A percentile compares a stretch with the other conserved stretches of the same genome.
Evolutionary conservation across 2,797 vertebrate species (phyloP).

Genomic region (Pipistrellus pipistrellus): DNA sequence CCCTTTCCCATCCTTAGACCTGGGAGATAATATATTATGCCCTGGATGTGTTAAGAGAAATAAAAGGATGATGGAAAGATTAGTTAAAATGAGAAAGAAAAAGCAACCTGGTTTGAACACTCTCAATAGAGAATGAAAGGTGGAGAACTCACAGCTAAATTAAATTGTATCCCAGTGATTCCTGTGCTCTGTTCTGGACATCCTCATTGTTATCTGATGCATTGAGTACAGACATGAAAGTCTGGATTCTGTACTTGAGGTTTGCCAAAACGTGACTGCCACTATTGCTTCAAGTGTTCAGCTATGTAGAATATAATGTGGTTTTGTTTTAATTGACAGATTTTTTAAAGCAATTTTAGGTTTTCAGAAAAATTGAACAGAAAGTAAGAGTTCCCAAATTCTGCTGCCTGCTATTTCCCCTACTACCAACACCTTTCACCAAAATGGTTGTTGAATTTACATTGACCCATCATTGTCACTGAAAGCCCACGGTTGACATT

Average conservation of each 20-base stretch:
- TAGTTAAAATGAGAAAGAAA: neutral
- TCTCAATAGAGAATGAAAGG: neutral
- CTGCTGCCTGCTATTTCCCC: too few relatives aligned
- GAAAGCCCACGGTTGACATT: too few relatives aligned
- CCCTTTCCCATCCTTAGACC: too few relatives aligned
- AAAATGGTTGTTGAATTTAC: too few relatives aligned
- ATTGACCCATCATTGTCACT: too few relatives aligned
- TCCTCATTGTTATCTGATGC: neutral
- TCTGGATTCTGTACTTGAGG: neutral
- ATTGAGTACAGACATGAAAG: neutral
- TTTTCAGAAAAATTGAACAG: too few relatives aligned
- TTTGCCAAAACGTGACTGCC: neutral
- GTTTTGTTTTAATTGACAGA: too few relatives aligned
- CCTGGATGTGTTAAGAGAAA: conserved; percentile 52
- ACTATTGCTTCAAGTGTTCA: neutral
- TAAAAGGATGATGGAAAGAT: conserved; percentile 59
- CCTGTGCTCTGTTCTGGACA: neutral
- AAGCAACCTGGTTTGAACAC: neutral
- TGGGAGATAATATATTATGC: neutral
- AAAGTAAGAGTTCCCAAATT: too few relatives aligned
- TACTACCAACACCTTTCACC: too few relatives aligned
- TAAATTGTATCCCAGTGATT: neutral
- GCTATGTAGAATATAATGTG: too few relatives aligned
- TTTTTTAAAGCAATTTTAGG: too few relatives aligned
- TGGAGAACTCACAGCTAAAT: neutral